Evolutionary conservation across 2,888 invertebrate genomes (phyloP).

Genomic region (Salticus scenicus): DNA sequence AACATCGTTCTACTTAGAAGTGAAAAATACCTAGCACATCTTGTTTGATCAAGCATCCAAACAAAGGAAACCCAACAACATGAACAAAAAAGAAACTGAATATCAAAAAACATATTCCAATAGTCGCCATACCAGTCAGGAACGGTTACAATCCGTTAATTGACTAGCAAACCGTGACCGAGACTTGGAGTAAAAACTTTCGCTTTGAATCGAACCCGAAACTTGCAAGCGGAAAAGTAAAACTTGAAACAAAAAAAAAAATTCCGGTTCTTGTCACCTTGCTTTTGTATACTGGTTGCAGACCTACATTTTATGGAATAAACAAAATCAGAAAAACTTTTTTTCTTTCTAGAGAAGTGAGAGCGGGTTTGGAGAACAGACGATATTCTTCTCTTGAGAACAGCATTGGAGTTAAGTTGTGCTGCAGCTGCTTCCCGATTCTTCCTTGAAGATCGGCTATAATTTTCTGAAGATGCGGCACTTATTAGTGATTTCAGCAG

Average conservation of each 20-base stretch:
- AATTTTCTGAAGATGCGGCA: constrained; percentile 32
- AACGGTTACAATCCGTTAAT: constrained; percentile 68
- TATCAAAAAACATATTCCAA: constrained; percentile 1
- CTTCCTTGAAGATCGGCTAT: constrained; percentile 39
- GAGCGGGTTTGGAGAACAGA: constrained; percentile 41
- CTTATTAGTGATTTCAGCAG: constrained; percentile 20
- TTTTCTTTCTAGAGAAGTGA: constrained; percentile 28
- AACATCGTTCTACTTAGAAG: constrained; percentile 24
- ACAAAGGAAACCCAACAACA: background rate
- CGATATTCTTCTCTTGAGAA: constrained; percentile 35
- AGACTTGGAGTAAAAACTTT: constrained; percentile 50
- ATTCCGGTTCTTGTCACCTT: constrained; percentile 68
- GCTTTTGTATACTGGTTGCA: constrained; percentile 43
- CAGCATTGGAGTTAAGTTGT: constrained; percentile 50
- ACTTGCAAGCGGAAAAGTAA: constrained; percentile 44
- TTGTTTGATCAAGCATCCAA: constrained; percentile 18
- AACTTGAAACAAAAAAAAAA: constrained; percentile 44
- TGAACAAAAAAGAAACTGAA: background rate
- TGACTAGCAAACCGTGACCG: constrained; percentile 58
- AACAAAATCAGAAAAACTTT: constrained; percentile 29
- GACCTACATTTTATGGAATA: constrained; percentile 60
- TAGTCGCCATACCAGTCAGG: constrained; percentile 63
- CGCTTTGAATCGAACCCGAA: constrained; percentile 39
- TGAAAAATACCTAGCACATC: constrained; percentile 27
- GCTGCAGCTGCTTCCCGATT: constrained; percentile 40